Evolutionary conservation across 2,888 invertebrate species (phyloP), one percentile per base, ranked within the genome.

Genomic region (Tortrix viridana): DNA sequence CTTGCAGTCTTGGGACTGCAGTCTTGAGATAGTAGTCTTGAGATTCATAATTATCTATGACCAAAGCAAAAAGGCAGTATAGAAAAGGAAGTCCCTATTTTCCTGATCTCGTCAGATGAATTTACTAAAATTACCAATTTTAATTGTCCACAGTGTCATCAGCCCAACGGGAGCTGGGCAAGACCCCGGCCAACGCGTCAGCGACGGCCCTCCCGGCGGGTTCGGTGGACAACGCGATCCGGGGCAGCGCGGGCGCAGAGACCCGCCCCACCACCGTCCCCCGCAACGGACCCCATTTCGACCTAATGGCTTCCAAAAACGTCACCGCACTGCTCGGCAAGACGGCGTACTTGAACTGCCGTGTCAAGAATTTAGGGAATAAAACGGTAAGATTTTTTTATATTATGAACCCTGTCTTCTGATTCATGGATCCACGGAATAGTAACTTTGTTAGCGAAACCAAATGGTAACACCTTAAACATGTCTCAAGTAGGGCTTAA

Each of bases 351-450:
- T 93, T 98, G 72, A 97, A 96, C 83, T 98, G 98, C 88, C 94
- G 97, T 67, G 97, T 97, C 69, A 97, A 97, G 92, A 97, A 97
- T 91, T 93, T 97, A 83, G 96, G 97, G 71, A 97, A 98, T 92
- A 96, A 96, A 92, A 97, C 97, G 89, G 97, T 97, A 80, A 95
- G 96, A n/a, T n/a, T n/a, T n/a, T n/a, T n/a, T n/a, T n/a, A n/a
- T n/a, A n/a, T n/a, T n/a, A n/a, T n/a, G n/a, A n/a, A n/a, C n/a
- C n/a, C n/a, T n/a, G n/a, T n/a, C n/a, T n/a, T n/a, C n/a, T n/a
- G n/a, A n/a, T n/a, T n/a, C n/a, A n/a, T n/a, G n/a, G n/a, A n/a
- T n/a, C n/a, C n/a, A n/a, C n/a, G n/a, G n/a, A n/a, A n/a, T n/a
- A n/a, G n/a, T n/a, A n/a, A n/a, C n/a, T n/a, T n/a, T n/a, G n/a